These are phyloP conservation scores for Esox lucius DNA, from an alignment of 2,797 vertebrate genomes.

Conservation along the genomic window DNA sequence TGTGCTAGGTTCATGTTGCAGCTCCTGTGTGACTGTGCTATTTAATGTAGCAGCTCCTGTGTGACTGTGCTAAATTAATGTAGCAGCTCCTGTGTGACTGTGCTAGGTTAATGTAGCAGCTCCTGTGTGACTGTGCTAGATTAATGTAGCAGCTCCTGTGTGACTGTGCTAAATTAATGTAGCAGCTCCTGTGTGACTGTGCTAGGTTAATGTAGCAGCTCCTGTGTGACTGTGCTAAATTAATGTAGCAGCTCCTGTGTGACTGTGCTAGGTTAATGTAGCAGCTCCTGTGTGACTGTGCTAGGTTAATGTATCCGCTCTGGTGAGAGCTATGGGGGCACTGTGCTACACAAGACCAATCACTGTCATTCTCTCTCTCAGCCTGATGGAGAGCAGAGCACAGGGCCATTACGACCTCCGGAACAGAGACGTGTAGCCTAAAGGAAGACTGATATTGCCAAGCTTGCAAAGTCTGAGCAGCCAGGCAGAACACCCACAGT, in stretches of 20 bases:
- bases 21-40: no score
- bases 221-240: no score
- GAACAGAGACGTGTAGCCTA: background rate
- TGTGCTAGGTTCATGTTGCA: conserved; percentile 52
- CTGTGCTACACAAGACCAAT: no score
- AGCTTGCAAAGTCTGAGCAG: background rate
- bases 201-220: background rate
- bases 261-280: no score
- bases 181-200: background rate
- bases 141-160: background rate
- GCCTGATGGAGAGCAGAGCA: background rate
- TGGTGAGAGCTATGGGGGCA: background rate
- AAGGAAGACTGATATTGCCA: conserved; percentile 9
- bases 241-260: no score
- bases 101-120: no score
- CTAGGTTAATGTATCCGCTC: conserved; percentile 52
- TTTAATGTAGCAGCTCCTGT: no score
- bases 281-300: conserved; percentile 30
- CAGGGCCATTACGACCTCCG: background rate
- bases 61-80: background rate
- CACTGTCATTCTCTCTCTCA: background rate
- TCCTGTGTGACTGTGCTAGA: background rate
- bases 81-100: no score
- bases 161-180: background rate
- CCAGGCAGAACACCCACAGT: background rate